A percentile compares a stretch with the other conserved stretches of the same genome.
Conservation (phyloP, 2,888 invertebrate species). For the Nyleta sp. region DNA sequence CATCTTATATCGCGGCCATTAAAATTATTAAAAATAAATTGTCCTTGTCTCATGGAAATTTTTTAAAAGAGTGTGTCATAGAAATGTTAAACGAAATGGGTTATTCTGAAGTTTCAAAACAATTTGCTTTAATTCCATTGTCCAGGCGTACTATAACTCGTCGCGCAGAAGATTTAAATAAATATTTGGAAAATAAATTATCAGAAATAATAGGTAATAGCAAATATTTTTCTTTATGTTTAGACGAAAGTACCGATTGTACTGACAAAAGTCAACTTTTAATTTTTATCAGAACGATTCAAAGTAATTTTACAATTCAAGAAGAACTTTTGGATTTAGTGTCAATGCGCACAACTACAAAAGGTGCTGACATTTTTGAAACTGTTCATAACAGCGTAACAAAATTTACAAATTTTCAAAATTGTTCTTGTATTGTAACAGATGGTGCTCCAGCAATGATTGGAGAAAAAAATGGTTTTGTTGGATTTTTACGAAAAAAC, state of each 20-base stretch:
- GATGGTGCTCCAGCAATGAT: slow-evolving; percentile 39
- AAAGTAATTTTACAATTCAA: slow-evolving; percentile 9
- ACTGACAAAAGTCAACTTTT: slow-evolving; percentile 47
- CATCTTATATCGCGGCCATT: slow-evolving; percentile 1
- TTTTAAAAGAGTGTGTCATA: slow-evolving; percentile 6
- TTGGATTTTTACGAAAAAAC: slow-evolving; percentile 28
- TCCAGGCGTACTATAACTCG: slow-evolving; percentile 19
- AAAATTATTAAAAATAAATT: slow-evolving; percentile 4
- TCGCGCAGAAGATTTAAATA: background rate
- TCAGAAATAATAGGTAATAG: background rate
- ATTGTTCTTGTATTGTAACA: slow-evolving; percentile 28
- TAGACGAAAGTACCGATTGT: background rate
- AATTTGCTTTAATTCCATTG: background rate
- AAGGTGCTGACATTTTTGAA: slow-evolving; percentile 5
- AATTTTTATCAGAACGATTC: slow-evolving; percentile 43
- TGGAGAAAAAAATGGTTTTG: slow-evolving; percentile 11
- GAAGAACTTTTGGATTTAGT: slow-evolving; percentile 39
- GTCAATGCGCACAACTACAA: slow-evolving; percentile 15
- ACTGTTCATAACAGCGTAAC: background rate
- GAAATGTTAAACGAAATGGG: slow-evolving; percentile 12
- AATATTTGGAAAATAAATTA: background rate
- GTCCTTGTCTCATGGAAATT: slow-evolving; percentile 1
- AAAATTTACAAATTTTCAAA: slow-evolving; percentile 25
- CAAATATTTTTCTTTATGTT: background rate
- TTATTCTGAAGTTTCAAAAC: background rate